Conservation (phyloP, 2,888 invertebrate species). For the Julus scanicus region DNA sequence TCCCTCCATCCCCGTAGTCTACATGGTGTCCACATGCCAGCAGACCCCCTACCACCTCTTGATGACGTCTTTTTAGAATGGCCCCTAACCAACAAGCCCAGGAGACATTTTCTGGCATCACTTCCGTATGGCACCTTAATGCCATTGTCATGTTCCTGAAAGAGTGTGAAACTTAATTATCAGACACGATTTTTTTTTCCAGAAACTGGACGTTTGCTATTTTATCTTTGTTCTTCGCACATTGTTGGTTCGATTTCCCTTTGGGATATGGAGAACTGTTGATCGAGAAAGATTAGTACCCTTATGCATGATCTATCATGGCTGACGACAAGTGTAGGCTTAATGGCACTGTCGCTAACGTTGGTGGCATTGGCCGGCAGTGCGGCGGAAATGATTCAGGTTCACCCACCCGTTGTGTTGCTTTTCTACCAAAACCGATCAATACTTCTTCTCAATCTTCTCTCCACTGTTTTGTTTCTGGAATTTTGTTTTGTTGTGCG, state of each 20-base stretch:
- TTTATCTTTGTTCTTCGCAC: too few relatives aligned
- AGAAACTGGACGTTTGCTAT: not conserved
- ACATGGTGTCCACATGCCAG: too few relatives aligned
- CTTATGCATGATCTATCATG: not conserved
- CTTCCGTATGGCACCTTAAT: not conserved
- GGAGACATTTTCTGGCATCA: too few relatives aligned
- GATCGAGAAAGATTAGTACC: not conserved
- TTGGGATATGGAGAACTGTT: not conserved
- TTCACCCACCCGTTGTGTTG: not conserved
- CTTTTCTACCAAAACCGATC: not conserved
- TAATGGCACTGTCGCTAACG: not conserved
- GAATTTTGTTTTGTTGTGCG: not conserved
- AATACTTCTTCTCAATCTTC: conserved; percentile 20
- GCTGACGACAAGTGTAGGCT: not conserved
- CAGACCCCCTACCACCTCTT: too few relatives aligned
- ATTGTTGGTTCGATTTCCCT: not conserved
- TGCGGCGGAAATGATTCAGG: conserved; percentile 34
- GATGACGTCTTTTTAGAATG: too few relatives aligned
- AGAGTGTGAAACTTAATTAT: not conserved
- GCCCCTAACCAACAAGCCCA: too few relatives aligned
- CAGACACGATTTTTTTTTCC: not conserved
- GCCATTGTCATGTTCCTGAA: not conserved
- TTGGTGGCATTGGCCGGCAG: not conserved
- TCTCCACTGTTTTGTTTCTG: not conserved
- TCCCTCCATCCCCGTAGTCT: too few relatives aligned